phyloP scores from a whole-genome alignment of 2,113 vertebrate genomes.

The Loxodonta africana region DNA sequence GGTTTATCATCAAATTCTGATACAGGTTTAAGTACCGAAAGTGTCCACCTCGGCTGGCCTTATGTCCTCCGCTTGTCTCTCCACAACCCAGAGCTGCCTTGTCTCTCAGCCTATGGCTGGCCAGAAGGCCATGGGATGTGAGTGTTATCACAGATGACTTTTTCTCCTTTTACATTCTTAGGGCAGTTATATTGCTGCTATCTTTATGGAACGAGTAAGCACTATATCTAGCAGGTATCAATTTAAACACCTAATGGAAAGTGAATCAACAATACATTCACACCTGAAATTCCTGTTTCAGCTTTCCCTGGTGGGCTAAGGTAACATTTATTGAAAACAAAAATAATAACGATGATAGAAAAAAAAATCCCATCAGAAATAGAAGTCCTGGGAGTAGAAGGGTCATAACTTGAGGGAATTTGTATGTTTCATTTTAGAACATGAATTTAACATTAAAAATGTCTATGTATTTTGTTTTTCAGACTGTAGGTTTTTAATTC shows the following conservation, averaged over 20 bases:
- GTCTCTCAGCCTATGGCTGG: neutral
- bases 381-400: slow-evolving; percentile 27
- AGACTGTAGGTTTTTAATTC: neutral
- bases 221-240: neutral
- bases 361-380: neutral
- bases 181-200: neutral
- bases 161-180: neutral
- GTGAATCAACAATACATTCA: slow-evolving; percentile 35
- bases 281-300: slow-evolving; percentile 6
- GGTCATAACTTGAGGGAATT: neutral
- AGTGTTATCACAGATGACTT: neutral
- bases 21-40: neutral
- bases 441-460: slow-evolving; percentile 35
- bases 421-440: slow-evolving; percentile 5
- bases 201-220: neutral
- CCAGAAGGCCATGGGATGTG: neutral
- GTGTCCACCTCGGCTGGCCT: neutral
- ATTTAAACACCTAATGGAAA: slow-evolving; percentile 32
- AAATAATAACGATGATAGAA: neutral
- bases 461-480: slow-evolving; percentile 50
- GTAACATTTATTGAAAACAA: slow-evolving; percentile 32
- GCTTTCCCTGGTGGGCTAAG: neutral
- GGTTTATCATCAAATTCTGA: slow-evolving; percentile 43
- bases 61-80: neutral
- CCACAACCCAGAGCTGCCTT: neutral